phyloP scores from a whole-genome alignment of 2,888 invertebrate species.

The Torymus aiolomorphi region DNA sequence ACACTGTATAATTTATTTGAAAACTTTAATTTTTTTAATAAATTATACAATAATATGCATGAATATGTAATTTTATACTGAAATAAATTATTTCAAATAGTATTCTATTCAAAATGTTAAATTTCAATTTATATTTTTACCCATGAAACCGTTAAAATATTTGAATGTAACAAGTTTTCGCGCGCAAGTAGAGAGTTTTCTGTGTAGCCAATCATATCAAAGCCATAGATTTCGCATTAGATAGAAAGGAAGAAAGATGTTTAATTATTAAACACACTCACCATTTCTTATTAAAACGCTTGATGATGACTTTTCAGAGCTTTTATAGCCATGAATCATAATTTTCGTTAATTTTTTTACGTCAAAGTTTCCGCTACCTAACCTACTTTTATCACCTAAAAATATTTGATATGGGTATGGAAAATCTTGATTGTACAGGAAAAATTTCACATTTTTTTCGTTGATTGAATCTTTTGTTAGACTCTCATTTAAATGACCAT shows the following conservation, averaged over 20 bases:
- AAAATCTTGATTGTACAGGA: slow-evolving; percentile 19
- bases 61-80: neutral
- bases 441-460: slow-evolving; percentile 11
- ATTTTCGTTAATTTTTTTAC: slow-evolving; percentile 61
- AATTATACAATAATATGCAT: neutral
- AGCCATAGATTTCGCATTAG: too few relatives aligned
- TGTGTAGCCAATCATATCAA: too few relatives aligned
- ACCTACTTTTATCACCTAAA: slow-evolving; percentile 14
- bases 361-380: slow-evolving; percentile 60
- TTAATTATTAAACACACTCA: slow-evolving; percentile 5
- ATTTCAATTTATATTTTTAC: too few relatives aligned
- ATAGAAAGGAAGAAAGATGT: too few relatives aligned
- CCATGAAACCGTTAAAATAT: too few relatives aligned
- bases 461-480: neutral
- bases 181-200: too few relatives aligned
- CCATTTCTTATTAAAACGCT: slow-evolving; percentile 9
- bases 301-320: slow-evolving; percentile 52
- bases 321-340: slow-evolving; percentile 67
- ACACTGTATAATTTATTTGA: too few relatives aligned
- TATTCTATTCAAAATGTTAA: too few relatives aligned
- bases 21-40: neutral
- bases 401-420: slow-evolving; percentile 32
- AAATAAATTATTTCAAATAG: neutral
- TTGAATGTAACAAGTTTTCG: too few relatives aligned
- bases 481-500: neutral